Base-by-base conservation (phyloP, 2,797 vertebrate species). In the Dromococcyx pavoninus region DNA sequence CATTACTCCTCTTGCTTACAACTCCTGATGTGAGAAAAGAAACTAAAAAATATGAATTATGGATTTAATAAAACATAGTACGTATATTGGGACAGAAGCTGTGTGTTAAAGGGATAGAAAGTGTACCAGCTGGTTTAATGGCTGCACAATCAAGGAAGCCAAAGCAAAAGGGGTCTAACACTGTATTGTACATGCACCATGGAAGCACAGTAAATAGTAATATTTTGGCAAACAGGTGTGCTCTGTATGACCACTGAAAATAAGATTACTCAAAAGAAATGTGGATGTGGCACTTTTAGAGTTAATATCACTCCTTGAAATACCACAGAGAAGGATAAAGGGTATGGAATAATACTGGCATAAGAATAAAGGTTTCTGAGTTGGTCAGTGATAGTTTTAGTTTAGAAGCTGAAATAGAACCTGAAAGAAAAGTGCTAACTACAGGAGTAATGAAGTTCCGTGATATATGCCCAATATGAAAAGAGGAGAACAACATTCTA, bases 1-100 rank as follows among this genome's bases (percentile, higher is more conserved):
- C 70, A 62, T 89, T 94, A 64, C 60, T 95, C 35, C 61, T 78
- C 79, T 84, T 95, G 58, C 79, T 89, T 95, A 86, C 86, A 84
- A 88, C 24, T 95, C 85, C 66, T 84, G 73, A 95, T 76, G 71
- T 1, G 22, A 84, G 57, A 82, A 82, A 84, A 88, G 70, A 81
- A 93, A 81, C 58, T 84, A 69, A 81, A 62, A 93, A 81, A 86
- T 57, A 91, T 79, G 89, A 93, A 86, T 91, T 88, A 96, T 88
- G 76, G 67, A 84, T 95, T 96, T 96, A 94, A 96, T 94, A 95
- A 94, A 86, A 18, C 67, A 50, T 33, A 54, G 56, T 65, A 54
- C 11, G 12, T 44, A 61, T 27, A 35, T 57, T 79, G 67, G 60
- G 74, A 88, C 39, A 81, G 73, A 57, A 67, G 53, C 11, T 39